Conservation (phyloP, 2,113 vertebrate species). For the Verasper variegatus region DNA sequence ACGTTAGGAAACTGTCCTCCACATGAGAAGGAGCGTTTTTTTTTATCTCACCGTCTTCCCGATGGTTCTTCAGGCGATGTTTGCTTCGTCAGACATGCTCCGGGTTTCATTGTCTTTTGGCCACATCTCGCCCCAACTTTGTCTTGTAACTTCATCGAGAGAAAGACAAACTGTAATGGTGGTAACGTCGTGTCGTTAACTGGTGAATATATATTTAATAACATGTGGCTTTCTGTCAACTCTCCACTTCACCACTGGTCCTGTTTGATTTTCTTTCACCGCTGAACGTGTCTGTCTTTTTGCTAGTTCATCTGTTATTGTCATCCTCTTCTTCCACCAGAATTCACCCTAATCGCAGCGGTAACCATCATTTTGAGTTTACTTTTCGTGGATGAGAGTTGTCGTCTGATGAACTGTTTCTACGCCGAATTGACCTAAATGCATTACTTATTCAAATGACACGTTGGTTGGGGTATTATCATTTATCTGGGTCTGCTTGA, state of each 20-base stretch:
- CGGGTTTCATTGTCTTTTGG: constrained; percentile 57
- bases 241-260: too few species aligned
- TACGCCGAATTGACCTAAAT: neutral
- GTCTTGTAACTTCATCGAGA: neutral
- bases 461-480: accelerated
- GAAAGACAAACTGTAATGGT: neutral
- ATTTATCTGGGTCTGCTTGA: accelerated
- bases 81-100: neutral
- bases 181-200: too few species aligned
- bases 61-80: neutral
- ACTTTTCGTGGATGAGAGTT: accelerated
- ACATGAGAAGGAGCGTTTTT: accelerated
- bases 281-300: neutral
- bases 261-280: neutral
- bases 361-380: neutral
- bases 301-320: constrained; percentile 1
- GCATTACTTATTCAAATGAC: neutral
- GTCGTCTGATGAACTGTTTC: accelerated
- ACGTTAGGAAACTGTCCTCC: neutral
- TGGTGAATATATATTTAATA: neutral
- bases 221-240: neutral
- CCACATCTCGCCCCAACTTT: constrained; percentile 15
- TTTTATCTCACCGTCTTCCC: accelerated
- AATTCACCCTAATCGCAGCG: neutral
- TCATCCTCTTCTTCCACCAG: neutral